phyloP scores from a whole-genome alignment of 2,113 vertebrate genomes.

The Boleophthalmus pectinirostris region DNA sequence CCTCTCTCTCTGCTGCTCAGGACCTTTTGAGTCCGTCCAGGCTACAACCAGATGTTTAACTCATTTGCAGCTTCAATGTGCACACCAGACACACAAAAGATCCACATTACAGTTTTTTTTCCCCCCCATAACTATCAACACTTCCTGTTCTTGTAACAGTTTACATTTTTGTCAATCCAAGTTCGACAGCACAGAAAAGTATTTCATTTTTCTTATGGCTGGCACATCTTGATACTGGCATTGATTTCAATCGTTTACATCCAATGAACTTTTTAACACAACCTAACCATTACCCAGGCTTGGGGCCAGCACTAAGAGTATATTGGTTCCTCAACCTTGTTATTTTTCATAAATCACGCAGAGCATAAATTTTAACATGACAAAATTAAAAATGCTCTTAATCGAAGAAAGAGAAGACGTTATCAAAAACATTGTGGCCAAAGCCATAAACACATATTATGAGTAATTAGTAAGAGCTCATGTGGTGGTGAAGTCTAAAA shows the following conservation, averaged over 20 bases:
- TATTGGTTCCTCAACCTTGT: background rate
- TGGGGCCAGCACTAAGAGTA: background rate
- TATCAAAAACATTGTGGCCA: background rate
- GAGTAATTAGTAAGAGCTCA: background rate
- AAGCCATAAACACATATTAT: background rate
- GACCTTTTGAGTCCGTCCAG: constrained; percentile 34
- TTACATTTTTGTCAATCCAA: constrained; percentile 14
- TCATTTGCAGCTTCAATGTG: constrained; percentile 67
- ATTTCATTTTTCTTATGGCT: background rate
- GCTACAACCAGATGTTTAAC: constrained; percentile 80
- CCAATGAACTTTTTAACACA: background rate
- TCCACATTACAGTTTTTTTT: constrained; percentile 34
- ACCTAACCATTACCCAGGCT: background rate
- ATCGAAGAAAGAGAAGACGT: too few species aligned
- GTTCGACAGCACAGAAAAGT: background rate
- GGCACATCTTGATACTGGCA: background rate
- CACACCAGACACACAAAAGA: constrained; percentile 38
- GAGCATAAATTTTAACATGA: background rate
- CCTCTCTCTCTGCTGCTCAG: constrained; percentile 30
- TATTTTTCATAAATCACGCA: background rate
- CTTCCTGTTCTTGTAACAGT: constrained; percentile 36
- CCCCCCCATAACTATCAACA: constrained; percentile 21
- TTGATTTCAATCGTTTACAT: background rate
- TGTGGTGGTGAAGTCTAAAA: background rate
- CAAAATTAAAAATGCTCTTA: too few species aligned